Evolutionary conservation across 2,888 invertebrate species (phyloP), one percentile per base, ranked within the genome.

Genomic region (Pseudeuparius sepicola): DNA sequence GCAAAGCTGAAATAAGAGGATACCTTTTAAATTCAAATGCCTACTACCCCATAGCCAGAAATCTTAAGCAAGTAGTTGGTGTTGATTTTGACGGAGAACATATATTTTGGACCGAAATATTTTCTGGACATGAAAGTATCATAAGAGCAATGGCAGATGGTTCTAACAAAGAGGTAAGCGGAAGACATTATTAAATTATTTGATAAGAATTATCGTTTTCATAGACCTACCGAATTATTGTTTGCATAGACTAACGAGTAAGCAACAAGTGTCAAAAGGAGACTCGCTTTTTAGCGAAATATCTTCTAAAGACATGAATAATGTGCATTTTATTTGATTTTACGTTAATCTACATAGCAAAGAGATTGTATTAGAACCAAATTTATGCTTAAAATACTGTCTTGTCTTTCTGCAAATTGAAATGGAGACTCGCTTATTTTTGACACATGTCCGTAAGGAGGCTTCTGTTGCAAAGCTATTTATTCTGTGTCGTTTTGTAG

Each of bases 41-140:
- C 2, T 63, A 70, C 57, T 54, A 64, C 56, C 31, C 63, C 34
- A 55, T 77, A 2, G 67, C 68, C 1, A 58, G 53, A 17, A 64
- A 71, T 41, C 54, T 74, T 14, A 67, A 67, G 24, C 71, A 73
- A 42, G 73, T 70, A 2, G 71, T 75, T 4, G 84, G 82, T 1
- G 75, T 89, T 0, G 66, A 78, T 1, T 76, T 68, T 46, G 83
- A 88, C 51, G 79, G 78, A 0, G 63, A 65, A 2, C 65, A 74
- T 44, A 58, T 86, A 15, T 88, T 83, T 55, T 89, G 87, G 87
- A 79, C 84, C 3, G 79, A 83, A 48, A 71, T 78, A 1, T 68
- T 72, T 2, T 58, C 71, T 3, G 78, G 76, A 2, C 71, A 73
- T n/a, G 81, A 85, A 56, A 71, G 76, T 6, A 81, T 88, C 43